Percentiles rank a stretch among this genome's conserved stretches.
Conservation (phyloP, 2,113 vertebrate genomes). For the Microtus montanus region DNA sequence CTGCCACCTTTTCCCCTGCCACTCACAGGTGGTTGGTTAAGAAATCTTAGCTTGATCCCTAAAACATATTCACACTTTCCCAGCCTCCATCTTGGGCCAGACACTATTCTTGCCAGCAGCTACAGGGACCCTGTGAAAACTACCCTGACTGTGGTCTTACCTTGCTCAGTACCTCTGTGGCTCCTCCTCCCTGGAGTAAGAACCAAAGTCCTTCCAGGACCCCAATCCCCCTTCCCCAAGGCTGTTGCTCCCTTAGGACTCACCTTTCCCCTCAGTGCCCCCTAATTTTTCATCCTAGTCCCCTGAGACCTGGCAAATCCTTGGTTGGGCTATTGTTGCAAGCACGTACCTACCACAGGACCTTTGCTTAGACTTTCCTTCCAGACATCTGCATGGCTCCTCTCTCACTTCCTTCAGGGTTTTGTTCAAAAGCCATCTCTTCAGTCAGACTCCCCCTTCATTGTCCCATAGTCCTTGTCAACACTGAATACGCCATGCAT, state of each 20-base stretch:
- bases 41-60: background rate
- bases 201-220: background rate
- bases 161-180: background rate
- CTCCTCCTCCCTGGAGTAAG: background rate
- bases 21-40: background rate
- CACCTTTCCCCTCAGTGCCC: background rate
- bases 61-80: background rate
- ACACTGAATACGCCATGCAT: background rate
- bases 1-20: too few species aligned
- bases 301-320: background rate
- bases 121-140: background rate
- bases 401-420: background rate
- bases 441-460: background rate
- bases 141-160: background rate
- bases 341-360: background rate
- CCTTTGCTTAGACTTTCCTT: background rate
- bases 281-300: too few species aligned
- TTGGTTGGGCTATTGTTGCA: background rate
- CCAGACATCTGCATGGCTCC: background rate
- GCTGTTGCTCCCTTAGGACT: background rate
- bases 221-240: too few species aligned
- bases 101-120: background rate
- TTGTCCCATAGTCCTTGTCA: background rate
- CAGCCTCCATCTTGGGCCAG: background rate
- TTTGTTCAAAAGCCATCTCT: background rate